Base-by-base conservation (phyloP, 2,113 vertebrate genomes). In the Pteruthius melanotis region DNA sequence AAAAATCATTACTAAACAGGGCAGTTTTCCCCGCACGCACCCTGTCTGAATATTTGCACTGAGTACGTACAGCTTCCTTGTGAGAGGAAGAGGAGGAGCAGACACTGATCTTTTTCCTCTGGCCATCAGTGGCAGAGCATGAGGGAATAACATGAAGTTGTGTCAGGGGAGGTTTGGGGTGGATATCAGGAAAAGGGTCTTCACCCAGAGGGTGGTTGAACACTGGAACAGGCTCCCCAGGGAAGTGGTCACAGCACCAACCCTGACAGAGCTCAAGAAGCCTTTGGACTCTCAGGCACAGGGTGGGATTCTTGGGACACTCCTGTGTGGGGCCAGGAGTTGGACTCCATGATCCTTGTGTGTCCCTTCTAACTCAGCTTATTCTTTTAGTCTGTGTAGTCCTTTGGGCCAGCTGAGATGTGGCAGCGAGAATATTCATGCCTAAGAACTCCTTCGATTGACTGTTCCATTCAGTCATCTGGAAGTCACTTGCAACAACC, bases 11-110 rank as follows among this genome's bases (percentile, higher is more conserved):
- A 72, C 31, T 47, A 39, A 69, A 71, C 22, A 11, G 26, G 57
- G 24, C 3, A 6, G 1, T 21, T 47, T 72, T 66, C 9, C n/a
- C 28, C 47, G 64, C 45, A 37, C 0, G 0, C 17, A 30, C 22
- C 14, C 37, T 23, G 13, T 18, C 24, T 57, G 40, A 74, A 35
- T 74, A 70, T 37, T 37, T 45, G 33, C 37, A 44, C 5, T 13
- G 27, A 26, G 33, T 26, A 10, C 0, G 1, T 9, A 9, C 54
- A 54, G 6, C 11, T 61, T 47, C 54, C 17, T n/a, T 2, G 0
- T 4, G 63, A 61, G 24, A 13, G n/a, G 33, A 11, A 59, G 7
- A 23, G 27, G 31, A 81, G 33, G 21, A 39, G 11, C 45, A 60
- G 30, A 17, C n/a, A n/a, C n/a, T 11, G 30, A 35, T 27, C 10